These are phyloP conservation scores for Crenuchus spilurus DNA, from an alignment of 2,797 vertebrate species.

Conservation along the genomic window DNA sequence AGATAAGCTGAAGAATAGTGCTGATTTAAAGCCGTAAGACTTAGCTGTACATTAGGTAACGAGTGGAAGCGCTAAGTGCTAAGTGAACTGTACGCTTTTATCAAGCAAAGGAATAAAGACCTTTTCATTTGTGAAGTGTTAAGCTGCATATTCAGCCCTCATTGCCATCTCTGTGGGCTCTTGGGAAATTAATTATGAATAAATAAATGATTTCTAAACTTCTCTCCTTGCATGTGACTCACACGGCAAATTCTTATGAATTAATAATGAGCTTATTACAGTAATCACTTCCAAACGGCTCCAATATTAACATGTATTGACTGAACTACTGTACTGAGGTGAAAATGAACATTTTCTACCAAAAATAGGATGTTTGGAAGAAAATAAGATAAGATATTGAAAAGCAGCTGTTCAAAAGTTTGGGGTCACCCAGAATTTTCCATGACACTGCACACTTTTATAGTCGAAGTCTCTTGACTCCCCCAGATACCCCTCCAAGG, in stretches of 20 bases:
- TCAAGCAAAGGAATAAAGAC: not conserved
- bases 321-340: no score
- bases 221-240: not conserved
- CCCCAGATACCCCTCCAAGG: no score
- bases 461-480: no score
- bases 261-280: not conserved
- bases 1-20: not conserved
- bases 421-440: no score
- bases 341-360: no score
- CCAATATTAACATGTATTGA: conserved; percentile 7
- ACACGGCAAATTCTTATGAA: conserved; percentile 10
- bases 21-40: not conserved
- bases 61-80: not conserved
- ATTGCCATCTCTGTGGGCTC: not conserved
- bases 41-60: not conserved
- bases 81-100: not conserved
- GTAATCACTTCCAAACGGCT: not conserved
- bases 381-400: no score
- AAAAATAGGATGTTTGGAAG: no score
- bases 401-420: no score
- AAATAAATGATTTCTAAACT: not conserved
- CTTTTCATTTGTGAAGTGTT: not conserved
- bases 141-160: not conserved
- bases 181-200: not conserved
- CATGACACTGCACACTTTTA: no score